phyloP scores from a whole-genome alignment of 2,797 vertebrate genomes.

The Borostomias antarcticus region DNA sequence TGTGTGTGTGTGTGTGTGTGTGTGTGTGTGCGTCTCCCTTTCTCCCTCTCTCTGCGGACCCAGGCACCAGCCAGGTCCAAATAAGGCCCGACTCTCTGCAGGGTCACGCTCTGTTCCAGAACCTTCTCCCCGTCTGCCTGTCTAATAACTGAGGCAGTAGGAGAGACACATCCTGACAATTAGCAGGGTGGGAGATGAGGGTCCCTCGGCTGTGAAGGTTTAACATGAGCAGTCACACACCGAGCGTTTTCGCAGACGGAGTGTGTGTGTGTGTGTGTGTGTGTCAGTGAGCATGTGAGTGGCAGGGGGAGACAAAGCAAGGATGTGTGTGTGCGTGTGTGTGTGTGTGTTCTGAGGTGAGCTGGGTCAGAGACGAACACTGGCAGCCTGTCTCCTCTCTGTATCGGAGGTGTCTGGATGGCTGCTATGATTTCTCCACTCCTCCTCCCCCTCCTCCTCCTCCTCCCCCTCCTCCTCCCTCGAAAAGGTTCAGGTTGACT shows the following conservation, averaged over 20 bases:
- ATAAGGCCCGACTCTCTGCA: constrained; percentile 36
- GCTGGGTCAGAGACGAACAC: background rate
- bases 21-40: background rate
- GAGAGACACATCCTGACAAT: constrained; percentile 29
- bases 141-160: constrained; percentile 31
- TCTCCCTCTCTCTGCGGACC: background rate
- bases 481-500: background rate
- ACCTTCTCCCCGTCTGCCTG: constrained; percentile 22
- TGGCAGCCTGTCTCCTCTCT: background rate
- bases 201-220: constrained; percentile 18
- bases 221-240: background rate
- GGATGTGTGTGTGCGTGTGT: background rate
- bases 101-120: constrained; percentile 37
- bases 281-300: background rate
- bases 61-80: constrained; percentile 26
- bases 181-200: constrained; percentile 9
- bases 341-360: background rate
- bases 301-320: background rate
- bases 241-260: background rate
- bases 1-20: no score
- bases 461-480: background rate
- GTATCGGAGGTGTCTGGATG: background rate
- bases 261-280: constrained; percentile 4
- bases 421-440: background rate
- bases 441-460: background rate